Percentiles rank a stretch among this genome's conserved stretches.
Conservation (phyloP, 2,888 invertebrate genomes). For the Philhelius pedissequus region DNA sequence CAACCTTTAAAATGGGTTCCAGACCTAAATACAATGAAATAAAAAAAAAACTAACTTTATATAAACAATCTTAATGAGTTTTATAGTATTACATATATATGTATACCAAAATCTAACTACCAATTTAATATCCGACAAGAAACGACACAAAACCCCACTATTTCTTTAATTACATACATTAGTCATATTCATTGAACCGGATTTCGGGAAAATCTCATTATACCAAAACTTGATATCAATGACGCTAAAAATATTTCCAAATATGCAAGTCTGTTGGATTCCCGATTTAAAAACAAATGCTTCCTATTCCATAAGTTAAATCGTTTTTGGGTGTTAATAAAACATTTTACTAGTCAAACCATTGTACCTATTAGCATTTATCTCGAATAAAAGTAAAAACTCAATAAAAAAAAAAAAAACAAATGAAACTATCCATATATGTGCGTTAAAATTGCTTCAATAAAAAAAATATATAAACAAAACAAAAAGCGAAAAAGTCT, state of each 20-base stretch:
- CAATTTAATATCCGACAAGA: background rate
- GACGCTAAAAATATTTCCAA: conserved; percentile 29
- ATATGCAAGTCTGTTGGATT: background rate
- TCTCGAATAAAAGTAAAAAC: background rate
- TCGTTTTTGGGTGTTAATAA: background rate
- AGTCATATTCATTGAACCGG: conserved; percentile 16
- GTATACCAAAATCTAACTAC: background rate
- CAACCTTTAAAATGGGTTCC: background rate
- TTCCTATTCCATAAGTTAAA: background rate
- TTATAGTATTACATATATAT: background rate
- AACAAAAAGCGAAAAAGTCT: background rate
- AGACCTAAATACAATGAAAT: background rate
- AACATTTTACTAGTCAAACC: background rate
- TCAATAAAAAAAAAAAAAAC: background rate
- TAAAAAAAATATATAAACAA: background rate
- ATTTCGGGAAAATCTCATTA: background rate
- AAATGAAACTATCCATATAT: background rate
- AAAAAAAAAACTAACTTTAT: background rate
- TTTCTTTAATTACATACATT: background rate
- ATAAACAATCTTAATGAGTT: background rate
- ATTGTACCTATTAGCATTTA: background rate
- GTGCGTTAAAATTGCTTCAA: background rate
- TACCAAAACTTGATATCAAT: background rate
- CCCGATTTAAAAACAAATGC: background rate
- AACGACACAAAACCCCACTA: background rate